Conservation (phyloP, 1,140 invertebrate species). For the Macrobrachium nipponense region DNA sequence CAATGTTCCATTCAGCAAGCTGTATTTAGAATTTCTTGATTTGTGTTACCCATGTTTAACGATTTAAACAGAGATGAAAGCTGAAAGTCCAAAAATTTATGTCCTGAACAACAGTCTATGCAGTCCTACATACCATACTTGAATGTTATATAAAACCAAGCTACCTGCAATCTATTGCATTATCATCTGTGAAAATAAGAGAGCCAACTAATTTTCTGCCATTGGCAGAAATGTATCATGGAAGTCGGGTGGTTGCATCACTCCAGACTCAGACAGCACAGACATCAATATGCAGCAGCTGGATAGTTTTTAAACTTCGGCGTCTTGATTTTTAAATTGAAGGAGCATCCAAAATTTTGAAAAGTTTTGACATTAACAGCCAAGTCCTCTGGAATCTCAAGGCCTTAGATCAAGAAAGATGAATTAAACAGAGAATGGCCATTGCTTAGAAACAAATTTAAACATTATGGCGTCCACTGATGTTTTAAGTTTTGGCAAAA, state of each 20-base stretch:
- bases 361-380: neutral
- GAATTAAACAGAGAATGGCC: too few relatives aligned
- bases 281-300: neutral
- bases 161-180: too few relatives aligned
- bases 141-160: too few relatives aligned
- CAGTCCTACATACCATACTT: too few relatives aligned
- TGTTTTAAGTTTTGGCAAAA: constrained; percentile 11
- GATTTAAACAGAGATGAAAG: too few relatives aligned
- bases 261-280: neutral
- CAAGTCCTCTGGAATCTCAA: neutral
- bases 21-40: too few relatives aligned
- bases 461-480: neutral
- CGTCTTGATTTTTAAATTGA: constrained; percentile 8
- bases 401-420: constrained; percentile 1
- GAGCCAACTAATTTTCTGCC: neutral
- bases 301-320: neutral
- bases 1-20: too few relatives aligned
- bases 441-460: too few relatives aligned
- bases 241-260: neutral
- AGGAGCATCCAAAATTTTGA: neutral
- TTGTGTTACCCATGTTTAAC: too few relatives aligned
- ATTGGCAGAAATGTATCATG: constrained; percentile 18
- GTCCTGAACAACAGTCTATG: too few relatives aligned
- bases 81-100: too few relatives aligned
- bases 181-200: too few relatives aligned